These are phyloP conservation scores for Cliona cf. orientalis DNA, from an alignment of 37 sponge, comb jelly and placozoan genomes.

Conservation along the genomic window DNA sequence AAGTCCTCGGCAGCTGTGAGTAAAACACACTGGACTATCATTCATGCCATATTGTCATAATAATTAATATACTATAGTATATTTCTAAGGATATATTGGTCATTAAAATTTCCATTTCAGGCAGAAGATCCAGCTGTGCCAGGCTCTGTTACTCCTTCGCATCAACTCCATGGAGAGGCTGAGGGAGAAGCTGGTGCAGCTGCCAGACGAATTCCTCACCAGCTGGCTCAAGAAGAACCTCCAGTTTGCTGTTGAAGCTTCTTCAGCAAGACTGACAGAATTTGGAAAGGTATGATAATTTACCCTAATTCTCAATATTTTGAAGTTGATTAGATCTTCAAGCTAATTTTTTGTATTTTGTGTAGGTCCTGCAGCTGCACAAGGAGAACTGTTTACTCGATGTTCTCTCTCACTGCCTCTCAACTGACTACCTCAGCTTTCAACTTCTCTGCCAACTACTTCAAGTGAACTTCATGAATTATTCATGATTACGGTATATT, in stretches of 20 bases:
- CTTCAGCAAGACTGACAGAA: neutral
- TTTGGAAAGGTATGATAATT: conserved; percentile 32
- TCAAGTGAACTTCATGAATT: neutral
- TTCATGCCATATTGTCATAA: no score
- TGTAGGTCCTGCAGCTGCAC: neutral
- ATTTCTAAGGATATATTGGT: neutral
- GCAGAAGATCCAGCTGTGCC: neutral
- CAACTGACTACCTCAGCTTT: neutral
- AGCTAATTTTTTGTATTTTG: no score
- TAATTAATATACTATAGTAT: neutral
- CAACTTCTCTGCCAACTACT: conserved; percentile 20
- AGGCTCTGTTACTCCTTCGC: conserved; percentile 8
- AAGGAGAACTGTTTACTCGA: conserved; percentile 32
- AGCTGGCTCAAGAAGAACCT: conserved; percentile 25
- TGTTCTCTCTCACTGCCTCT: conserved; percentile 6
- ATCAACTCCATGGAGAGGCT: neutral
- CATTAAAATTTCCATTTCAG: neutral
- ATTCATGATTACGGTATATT: no score
- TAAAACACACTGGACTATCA: no score
- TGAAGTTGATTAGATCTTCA: no score
- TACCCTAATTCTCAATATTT: no score
- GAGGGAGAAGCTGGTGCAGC: neutral
- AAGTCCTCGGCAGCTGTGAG: neutral
- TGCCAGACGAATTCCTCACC: conserved; percentile 1
- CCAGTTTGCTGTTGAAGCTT: neutral